Conservation (phyloP, 2,113 vertebrate genomes). For the Pelvicachromis taeniatus region DNA sequence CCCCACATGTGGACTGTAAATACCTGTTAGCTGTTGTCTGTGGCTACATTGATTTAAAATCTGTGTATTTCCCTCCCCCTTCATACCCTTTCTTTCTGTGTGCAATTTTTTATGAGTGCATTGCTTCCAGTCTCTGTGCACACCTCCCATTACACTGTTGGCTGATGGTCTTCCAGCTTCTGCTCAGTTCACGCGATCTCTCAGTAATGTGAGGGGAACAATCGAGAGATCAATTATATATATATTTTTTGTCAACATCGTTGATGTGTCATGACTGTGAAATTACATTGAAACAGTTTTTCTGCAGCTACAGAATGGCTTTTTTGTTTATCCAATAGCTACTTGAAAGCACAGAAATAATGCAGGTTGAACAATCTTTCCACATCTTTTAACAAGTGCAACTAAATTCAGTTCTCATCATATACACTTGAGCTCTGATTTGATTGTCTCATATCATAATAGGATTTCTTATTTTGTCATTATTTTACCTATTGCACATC, state of each 20-base stretch:
- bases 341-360: not conserved
- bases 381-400: not conserved
- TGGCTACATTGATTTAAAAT: conserved; percentile 28
- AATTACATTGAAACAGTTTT: not conserved
- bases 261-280: not conserved
- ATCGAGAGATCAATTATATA: not conserved
- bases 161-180: conserved; percentile 7
- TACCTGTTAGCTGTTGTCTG: conserved; percentile 18
- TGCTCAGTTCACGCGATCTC: not conserved
- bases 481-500: not conserved
- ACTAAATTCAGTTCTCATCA: not conserved
- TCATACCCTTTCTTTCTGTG: not conserved
- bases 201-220: conserved; percentile 1
- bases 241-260: not conserved
- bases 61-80: not conserved
- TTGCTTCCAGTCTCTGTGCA: not conserved
- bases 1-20: conserved; percentile 23
- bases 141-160: not conserved
- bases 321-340: not conserved
- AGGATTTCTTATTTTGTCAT: not conserved
- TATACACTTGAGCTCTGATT: not conserved
- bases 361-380: not conserved
- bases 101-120: conserved; percentile 23
- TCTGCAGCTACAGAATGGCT: not conserved
- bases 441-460: not conserved